phyloP scores from a whole-genome alignment of 2,888 invertebrate genomes.

The Thysanoteuthis rhombus region DNA sequence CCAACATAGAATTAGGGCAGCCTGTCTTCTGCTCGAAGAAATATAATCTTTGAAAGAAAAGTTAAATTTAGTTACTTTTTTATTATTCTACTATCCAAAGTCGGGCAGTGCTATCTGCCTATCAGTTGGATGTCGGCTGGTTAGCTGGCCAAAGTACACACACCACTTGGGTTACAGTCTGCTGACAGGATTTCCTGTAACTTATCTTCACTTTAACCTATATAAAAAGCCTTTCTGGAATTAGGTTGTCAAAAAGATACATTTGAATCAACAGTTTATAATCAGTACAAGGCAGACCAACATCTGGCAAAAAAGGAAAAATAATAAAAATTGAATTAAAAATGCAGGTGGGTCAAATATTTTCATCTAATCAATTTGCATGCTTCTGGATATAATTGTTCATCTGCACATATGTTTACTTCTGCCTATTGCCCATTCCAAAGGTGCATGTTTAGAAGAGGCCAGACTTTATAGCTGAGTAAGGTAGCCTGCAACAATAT shows the following conservation, averaged over 20 bases:
- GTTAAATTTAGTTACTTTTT: background rate
- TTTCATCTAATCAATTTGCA: background rate
- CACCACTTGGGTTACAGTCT: background rate
- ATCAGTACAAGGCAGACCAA: background rate
- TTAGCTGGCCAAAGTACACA: background rate
- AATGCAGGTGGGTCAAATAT: too few species aligned
- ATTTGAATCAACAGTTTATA: background rate
- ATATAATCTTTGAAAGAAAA: too few species aligned
- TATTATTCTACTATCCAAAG: background rate
- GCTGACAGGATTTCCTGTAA: slow-evolving; percentile 12
- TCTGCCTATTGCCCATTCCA: too few species aligned
- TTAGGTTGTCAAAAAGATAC: background rate
- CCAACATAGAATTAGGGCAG: too few species aligned
- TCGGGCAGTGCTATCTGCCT: background rate
- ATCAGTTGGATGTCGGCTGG: background rate
- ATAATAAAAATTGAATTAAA: background rate
- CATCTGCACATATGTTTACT: too few species aligned
- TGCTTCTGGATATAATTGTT: background rate
- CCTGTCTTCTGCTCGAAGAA: too few species aligned
- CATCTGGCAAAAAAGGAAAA: background rate
- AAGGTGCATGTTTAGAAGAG: too few species aligned
- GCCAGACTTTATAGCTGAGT: too few species aligned
- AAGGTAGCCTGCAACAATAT: too few species aligned
- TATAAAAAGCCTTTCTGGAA: background rate
- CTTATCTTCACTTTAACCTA: background rate